Conservation (phyloP, 2,113 vertebrate genomes). For the Rhabdomys dilectus region DNA sequence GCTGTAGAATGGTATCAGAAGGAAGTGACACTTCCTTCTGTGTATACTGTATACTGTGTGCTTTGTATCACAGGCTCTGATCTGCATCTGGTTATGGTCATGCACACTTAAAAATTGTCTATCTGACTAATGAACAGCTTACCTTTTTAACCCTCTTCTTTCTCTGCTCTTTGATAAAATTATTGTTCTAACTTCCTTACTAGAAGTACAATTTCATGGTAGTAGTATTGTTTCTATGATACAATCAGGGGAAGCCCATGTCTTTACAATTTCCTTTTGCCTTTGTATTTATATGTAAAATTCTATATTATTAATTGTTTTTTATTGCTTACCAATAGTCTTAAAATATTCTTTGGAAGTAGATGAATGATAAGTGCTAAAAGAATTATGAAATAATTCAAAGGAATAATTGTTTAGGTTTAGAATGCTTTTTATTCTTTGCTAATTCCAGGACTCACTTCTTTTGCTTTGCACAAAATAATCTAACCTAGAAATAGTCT, state of each 20-base stretch:
- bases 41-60: neutral
- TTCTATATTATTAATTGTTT: neutral
- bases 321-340: neutral
- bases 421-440: constrained; percentile 54
- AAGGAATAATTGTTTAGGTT: constrained; percentile 46
- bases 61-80: constrained; percentile 14
- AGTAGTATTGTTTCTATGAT: neutral
- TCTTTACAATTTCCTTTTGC: constrained; percentile 7
- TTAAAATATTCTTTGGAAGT: constrained; percentile 35
- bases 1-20: neutral
- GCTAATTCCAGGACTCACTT: neutral
- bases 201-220: neutral
- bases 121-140: neutral
- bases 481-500: constrained; percentile 20
- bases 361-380: constrained; percentile 28
- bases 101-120: constrained; percentile 49
- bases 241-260: neutral
- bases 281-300: constrained; percentile 21
- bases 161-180: neutral
- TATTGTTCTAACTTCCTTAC: constrained; percentile 35
- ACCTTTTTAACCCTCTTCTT: constrained; percentile 29
- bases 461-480: constrained; percentile 43
- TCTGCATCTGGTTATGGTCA: constrained; percentile 16
- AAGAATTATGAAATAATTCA: constrained; percentile 28
- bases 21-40: no score